Conservation (phyloP, 2,797 vertebrate species). For the Typhlichthys subterraneus region DNA sequence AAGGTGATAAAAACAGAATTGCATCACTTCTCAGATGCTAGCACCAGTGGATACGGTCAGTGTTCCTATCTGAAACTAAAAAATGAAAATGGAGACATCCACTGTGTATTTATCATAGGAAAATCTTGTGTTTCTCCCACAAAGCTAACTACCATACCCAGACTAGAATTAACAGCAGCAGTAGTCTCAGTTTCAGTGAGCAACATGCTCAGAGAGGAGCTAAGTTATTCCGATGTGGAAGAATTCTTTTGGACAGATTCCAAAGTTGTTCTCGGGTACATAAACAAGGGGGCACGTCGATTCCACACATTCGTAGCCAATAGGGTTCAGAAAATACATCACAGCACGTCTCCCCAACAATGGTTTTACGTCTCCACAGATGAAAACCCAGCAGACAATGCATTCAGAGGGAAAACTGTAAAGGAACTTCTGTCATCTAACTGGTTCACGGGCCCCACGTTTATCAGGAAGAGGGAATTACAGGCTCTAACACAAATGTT, state of each 20-base stretch:
- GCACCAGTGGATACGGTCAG: too few species aligned
- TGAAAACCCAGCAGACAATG: slow-evolving; percentile 21
- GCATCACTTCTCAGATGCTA: too few species aligned
- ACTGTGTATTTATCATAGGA: neutral
- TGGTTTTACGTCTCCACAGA: slow-evolving; percentile 19
- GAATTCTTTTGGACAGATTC: neutral
- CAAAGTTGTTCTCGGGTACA: neutral
- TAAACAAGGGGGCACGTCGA: neutral
- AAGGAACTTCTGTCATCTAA: slow-evolving; percentile 12
- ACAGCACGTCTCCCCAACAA: slow-evolving; percentile 13
- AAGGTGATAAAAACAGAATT: too few species aligned
- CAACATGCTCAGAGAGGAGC: slow-evolving; percentile 1
- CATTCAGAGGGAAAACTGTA: slow-evolving; percentile 13
- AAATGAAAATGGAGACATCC: neutral
- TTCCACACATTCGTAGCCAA: slow-evolving; percentile 1
- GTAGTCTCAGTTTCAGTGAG: slow-evolving; percentile 2
- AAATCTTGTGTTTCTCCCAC: slow-evolving; percentile 5
- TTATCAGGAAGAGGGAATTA: slow-evolving; percentile 10
- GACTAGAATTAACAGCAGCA: neutral
- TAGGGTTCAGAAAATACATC: slow-evolving; percentile 7
- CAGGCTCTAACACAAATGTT: neutral
- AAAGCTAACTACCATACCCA: slow-evolving; percentile 1
- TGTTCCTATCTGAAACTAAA: neutral
- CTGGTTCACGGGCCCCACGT: slow-evolving; percentile 19
- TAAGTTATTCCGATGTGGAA: neutral